These are phyloP conservation scores for Naso thynnoides DNA, from an alignment of 2,797 vertebrate species.

Conservation along the genomic window DNA sequence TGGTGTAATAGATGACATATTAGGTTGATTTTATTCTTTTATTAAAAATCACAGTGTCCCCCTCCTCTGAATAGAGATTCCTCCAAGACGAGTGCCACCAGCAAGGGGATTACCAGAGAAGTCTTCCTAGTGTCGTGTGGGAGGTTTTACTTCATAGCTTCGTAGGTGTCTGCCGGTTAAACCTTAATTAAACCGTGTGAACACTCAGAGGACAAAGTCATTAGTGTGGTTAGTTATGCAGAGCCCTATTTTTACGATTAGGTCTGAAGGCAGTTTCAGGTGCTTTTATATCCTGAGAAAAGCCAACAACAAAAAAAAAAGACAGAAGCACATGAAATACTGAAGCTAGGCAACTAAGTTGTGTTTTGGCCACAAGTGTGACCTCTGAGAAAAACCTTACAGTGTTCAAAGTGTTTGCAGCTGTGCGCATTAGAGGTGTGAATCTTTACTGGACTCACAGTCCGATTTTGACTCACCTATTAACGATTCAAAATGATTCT, in stretches of 20 bases:
- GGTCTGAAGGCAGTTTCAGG: not conserved
- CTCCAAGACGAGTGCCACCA: not conserved
- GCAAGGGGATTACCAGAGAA: slow-evolving; percentile 13
- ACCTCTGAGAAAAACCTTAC: not conserved
- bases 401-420: not conserved
- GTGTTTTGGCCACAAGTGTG: not conserved
- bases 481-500: too few species aligned
- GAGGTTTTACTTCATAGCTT: slow-evolving; percentile 38
- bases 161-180: slow-evolving; percentile 40
- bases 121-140: slow-evolving; percentile 7
- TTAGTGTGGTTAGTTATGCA: slow-evolving; percentile 25
- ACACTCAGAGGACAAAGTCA: slow-evolving; percentile 15
- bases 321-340: not conserved
- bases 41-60: not conserved
- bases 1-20: not conserved
- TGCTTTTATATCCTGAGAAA: not conserved
- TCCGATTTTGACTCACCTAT: too few species aligned
- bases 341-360: not conserved
- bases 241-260: not conserved
- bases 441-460: too few species aligned
- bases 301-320: not conserved
- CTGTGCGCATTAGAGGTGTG: not conserved
- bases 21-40: not conserved
- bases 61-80: not conserved
- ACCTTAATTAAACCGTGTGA: slow-evolving; percentile 47